Base-by-base conservation (phyloP, 2,888 invertebrate genomes). In the Neoitamus cyanurus region DNA sequence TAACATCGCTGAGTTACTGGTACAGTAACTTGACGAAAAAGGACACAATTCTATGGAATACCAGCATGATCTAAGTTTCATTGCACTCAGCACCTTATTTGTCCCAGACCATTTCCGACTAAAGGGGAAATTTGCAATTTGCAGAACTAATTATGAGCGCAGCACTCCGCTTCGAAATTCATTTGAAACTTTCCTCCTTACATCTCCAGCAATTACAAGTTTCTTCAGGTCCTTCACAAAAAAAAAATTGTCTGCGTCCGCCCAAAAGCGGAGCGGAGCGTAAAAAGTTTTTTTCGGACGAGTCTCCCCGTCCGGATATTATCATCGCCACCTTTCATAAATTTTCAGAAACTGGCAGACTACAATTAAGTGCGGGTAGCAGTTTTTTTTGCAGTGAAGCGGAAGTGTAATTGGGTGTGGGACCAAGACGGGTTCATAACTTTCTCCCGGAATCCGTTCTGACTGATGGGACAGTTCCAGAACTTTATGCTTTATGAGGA, bases 121-220 rank as follows among this genome's bases (percentile, higher is more conserved):
- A 15, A 58, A 25, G 58, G 58, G 58, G 58, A 25, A 58, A 58
- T 58, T 58, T 58, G 58, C 20, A 58, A 58, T 58, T 58, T 58
- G 58, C 58, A 58, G 25, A 58, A 58, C 58, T 58, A 58, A 58
- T 58, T 58, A 58, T 58, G 58, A 58, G 58, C 58, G 58, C 58
- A 58, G 58, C 58, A 58, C 58, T 58, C 7, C 58, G 25, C 58
- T 58, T 58, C 20, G 9, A 58, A 58, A 58, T 58, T 58, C 15
- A 58, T 58, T 58, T 58, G 58, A 58, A 58, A 58, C 20, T 58
- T 58, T 58, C 20, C 58, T 58, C 58, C 25, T 58, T 58, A 58
- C 20, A 58, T 58, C 58, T 42, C n/a, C 9, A 58, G 58, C 25
- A 58, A 58, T 58, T 58, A 58, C 25, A 58, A 58, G 58, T 58